Percentiles rank a stretch among this genome's conserved stretches.
phyloP scores from a whole-genome alignment of 2,113 vertebrate genomes.

The Potamarius usumacintae region DNA sequence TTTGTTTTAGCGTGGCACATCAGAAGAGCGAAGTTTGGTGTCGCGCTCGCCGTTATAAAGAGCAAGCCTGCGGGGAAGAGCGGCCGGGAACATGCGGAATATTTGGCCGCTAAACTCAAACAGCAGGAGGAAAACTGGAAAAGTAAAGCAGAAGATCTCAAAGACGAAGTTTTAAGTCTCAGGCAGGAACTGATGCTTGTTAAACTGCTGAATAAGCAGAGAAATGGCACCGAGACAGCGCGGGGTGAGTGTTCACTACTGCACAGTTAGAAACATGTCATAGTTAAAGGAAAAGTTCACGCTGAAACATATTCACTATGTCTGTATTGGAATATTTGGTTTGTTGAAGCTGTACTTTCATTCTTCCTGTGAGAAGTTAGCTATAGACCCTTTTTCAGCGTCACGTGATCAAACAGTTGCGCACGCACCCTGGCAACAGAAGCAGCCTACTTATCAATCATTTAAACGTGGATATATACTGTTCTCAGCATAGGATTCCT shows the following conservation, averaged over 20 bases:
- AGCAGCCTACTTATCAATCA: too few relatives aligned
- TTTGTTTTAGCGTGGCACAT: constrained; percentile 63
- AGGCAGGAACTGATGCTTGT: constrained; percentile 78
- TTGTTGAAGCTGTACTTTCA: not conserved
- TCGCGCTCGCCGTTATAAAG: constrained; percentile 83
- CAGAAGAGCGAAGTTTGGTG: constrained; percentile 74
- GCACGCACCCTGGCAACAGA: too few relatives aligned
- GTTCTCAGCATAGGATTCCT: too few relatives aligned
- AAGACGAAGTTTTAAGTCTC: constrained; percentile 81
- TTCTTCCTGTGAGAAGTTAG: too few relatives aligned
- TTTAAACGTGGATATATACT: too few relatives aligned
- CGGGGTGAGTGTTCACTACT: not conserved
- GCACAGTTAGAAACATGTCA: not conserved
- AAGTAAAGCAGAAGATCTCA: constrained; percentile 68
- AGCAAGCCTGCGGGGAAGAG: constrained; percentile 75
- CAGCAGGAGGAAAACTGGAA: constrained; percentile 68
- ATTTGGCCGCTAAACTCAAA: constrained; percentile 67
- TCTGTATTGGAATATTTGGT: not conserved
- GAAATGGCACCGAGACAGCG: constrained; percentile 8
- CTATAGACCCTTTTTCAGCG: too few relatives aligned
- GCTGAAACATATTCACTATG: not conserved
- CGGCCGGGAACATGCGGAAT: constrained; percentile 71
- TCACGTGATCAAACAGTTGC: too few relatives aligned
- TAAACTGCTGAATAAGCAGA: constrained; percentile 57
- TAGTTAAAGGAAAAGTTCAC: not conserved